phyloP scores from a whole-genome alignment of 2,797 vertebrate genomes.

The Protosalanx chinensis region DNA sequence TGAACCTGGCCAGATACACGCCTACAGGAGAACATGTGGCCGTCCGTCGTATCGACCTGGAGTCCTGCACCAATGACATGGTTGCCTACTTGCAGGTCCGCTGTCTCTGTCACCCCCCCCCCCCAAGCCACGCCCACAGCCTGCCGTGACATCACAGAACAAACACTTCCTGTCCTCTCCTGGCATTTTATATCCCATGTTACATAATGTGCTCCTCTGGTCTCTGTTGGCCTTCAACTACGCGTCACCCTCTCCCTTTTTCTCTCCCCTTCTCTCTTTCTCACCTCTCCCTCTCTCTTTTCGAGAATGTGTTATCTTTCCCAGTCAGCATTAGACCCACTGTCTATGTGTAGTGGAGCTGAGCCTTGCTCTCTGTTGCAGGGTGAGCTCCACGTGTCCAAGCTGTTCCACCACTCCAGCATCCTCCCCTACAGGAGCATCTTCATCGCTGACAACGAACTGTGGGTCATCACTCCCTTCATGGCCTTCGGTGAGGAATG shows the following conservation, averaged over 20 bases:
- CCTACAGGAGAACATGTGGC: conserved; percentile 87
- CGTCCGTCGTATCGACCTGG: conserved; percentile 88
- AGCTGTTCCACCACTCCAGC: conserved; percentile 92
- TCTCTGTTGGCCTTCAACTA: not conserved
- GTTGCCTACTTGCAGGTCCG: conserved; percentile 92
- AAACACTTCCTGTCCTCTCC: not conserved
- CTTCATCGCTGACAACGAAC: conserved; percentile 94
- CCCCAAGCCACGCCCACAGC: not conserved
- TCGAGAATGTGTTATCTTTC: too few species aligned
- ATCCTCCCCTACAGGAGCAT: conserved; percentile 94
- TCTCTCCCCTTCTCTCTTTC: not conserved
- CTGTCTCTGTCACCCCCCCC: too few species aligned
- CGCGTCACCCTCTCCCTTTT: not conserved
- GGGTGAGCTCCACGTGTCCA: conserved; percentile 95
- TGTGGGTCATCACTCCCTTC: conserved; percentile 96
- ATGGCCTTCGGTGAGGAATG: conserved; percentile 91
- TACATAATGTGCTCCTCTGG: not conserved
- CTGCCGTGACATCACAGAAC: not conserved
- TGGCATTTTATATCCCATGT: conserved; percentile 7
- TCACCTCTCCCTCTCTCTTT: not conserved
- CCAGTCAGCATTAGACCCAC: too few species aligned
- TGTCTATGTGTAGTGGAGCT: too few species aligned
- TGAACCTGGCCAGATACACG: conserved; percentile 89
- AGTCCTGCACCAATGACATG: conserved; percentile 97
- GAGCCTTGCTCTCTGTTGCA: conserved; percentile 42